Evolutionary conservation across 2,888 invertebrate species (phyloP), one percentile per base, ranked within the genome.

Genomic region (Drosophila meridionalis): DNA sequence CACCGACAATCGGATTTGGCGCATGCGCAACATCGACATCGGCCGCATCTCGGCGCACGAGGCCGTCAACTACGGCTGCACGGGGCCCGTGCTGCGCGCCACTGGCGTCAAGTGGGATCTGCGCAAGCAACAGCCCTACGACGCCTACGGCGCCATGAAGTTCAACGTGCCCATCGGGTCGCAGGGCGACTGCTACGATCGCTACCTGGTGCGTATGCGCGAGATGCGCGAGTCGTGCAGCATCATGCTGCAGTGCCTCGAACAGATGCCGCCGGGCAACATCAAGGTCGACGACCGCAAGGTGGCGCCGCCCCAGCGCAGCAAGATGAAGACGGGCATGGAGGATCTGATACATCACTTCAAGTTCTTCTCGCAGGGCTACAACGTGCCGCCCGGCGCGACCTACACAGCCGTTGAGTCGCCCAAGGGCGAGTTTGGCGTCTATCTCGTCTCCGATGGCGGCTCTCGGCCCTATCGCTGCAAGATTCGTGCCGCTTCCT

Each of bases 341-440:
- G 98, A 98, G 92, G 95, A 97, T 0, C 93, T 98, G 52, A 98
- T 98, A 87, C 97, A 98, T 92, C 98, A 98, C 91, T 98, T 98
- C 92, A 98, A 98, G 92, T 94, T 97, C 70, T 98, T 96, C 91
- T 95, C 96, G 2, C 96, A 97, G 92, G 98, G 98, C 0, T 96
- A 95, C 92, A 94, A 94, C 36, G 97, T 98, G 30, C 98, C 98
- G 1, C 96, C 98, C 26, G 98, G 98, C 1, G 92, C 94, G 3
- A 97, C 97, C 0, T 98, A 98, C 88, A 96, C 96, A 0, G 94
- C 95, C 34, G 94, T 96, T 3, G 98, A 98, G 93, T 95, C 95
- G 65, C 98, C 98, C 0, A 98, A 97, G 94, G 96, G 96, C 48
- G 98, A 98, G 93, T 95, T 98, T 92, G 98, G 97, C 3, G 94